Percentiles rank a stretch among this genome's conserved stretches.
These are phyloP conservation scores for Diarsia rubi DNA, from an alignment of 2,888 invertebrate species.

Conservation along the genomic window DNA sequence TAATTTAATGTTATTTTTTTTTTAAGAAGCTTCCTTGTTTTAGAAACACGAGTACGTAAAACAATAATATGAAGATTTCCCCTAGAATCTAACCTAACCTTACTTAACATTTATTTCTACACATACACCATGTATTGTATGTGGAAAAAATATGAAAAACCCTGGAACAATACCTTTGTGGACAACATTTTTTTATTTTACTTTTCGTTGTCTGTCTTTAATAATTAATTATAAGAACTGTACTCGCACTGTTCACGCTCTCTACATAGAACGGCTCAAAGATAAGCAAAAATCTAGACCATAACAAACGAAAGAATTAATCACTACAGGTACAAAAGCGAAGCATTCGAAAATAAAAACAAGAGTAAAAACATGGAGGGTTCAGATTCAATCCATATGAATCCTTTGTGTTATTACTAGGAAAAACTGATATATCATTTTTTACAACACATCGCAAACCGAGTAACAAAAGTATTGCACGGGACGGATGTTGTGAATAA, in stretches of 20 bases:
- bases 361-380: neutral
- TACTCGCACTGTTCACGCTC: neutral
- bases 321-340: neutral
- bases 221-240: neutral
- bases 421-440: slow-evolving; percentile 5
- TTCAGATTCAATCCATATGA: slow-evolving; percentile 5
- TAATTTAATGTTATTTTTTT: too few species aligned
- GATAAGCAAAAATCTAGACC: neutral
- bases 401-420: slow-evolving; percentile 13
- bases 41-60: neutral
- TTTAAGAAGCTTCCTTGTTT: neutral
- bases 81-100: neutral
- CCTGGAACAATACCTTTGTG: neutral
- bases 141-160: neutral
- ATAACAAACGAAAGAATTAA: neutral
- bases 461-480: slow-evolving; percentile 17
- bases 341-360: slow-evolving; percentile 3
- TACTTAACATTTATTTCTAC: neutral
- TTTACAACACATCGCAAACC: slow-evolving; percentile 12
- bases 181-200: neutral
- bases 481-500: slow-evolving; percentile 3
- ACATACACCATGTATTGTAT: neutral
- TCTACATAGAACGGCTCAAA: neutral
- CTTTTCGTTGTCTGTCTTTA: neutral
- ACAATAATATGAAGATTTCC: neutral